Base-by-base conservation (phyloP, 1,140 invertebrate genomes). In the Papilio polytes region DNA sequence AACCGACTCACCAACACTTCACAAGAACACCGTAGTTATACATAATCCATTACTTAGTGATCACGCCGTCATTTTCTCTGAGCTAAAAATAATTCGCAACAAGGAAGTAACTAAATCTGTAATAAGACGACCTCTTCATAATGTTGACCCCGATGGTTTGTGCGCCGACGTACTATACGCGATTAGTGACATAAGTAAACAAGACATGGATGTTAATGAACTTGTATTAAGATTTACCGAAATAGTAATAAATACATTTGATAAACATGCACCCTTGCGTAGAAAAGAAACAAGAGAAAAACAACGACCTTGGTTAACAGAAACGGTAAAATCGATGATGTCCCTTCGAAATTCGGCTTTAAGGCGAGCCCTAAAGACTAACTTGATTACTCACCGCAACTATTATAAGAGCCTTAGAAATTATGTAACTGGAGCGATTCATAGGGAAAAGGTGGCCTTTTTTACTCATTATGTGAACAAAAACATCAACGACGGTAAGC, bases 281-380 rank as follows among this genome's bases (percentile, higher is more conserved):
- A 83, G 63, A 63, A 48, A 44, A 77, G 18, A 70, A 4, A 46
- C 66, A 74, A 84, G 73, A 78, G 74, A 56, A 7, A 77, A 79
- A 56, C 48, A 51, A 3, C 78, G 72, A 48, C 82, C 82, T 10
- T 85, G 80, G 84, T 74, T 85, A 74, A 85, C 82, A 18, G 53
- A 74, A 56, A 85, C 81, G n/a, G 78, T 85, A n/a, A 82, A 72
- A 76, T 70, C 63, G 41, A 82, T 84, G 79, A 82, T 84, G 46
- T 73, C 12, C 8, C 44, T 56, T 15, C 73, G 81, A n/a, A 70
- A 84, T 53, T 13, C 80, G 51, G 74, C 73, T 8, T 78, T 76
- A 15, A 10, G 13, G 15, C 15, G 44, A 66, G 53, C 72, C 26
- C 78, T 31, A 7, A 74, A 56, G 56, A 72, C 63, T 36, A 82